A percentile compares a stretch with the other conserved stretches of the same genome.
Evolutionary conservation across 1,140 invertebrate species (phyloP).

Genomic region (Cydia pomonella): DNA sequence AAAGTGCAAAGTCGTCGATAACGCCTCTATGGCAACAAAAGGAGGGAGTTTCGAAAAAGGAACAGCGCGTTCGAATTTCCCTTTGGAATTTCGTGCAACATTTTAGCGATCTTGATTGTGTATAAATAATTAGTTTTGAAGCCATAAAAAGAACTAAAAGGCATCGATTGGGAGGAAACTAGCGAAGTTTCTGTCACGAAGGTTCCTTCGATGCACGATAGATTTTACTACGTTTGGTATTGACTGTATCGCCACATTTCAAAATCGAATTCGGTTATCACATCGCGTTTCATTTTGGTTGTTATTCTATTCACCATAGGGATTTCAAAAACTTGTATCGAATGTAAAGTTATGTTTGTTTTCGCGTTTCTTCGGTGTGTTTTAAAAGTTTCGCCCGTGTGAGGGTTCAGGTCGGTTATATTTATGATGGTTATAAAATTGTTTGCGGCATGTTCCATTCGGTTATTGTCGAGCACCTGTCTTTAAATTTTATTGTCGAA

Average conservation of each 20-base stretch:
- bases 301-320: slow-evolving; percentile 30
- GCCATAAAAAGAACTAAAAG: slow-evolving; percentile 64
- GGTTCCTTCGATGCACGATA: slow-evolving; percentile 70
- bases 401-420: slow-evolving; percentile 59
- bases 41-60: slow-evolving; percentile 64
- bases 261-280: slow-evolving; percentile 29
- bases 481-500: slow-evolving; percentile 53
- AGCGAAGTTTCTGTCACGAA: slow-evolving; percentile 72
- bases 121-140: slow-evolving; percentile 68
- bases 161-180: slow-evolving; percentile 72
- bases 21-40: slow-evolving; percentile 65
- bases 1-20: slow-evolving; percentile 70
- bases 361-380: slow-evolving; percentile 50
- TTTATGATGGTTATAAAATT: slow-evolving; percentile 72
- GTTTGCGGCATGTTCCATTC: slow-evolving; percentile 64
- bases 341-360: slow-evolving; percentile 36
- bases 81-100: slow-evolving; percentile 49
- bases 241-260: slow-evolving; percentile 46
- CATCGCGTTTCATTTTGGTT: slow-evolving; percentile 36
- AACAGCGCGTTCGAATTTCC: slow-evolving; percentile 51
- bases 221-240: slow-evolving; percentile 62
- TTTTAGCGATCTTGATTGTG: slow-evolving; percentile 52
- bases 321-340: neutral
- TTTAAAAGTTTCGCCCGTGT: slow-evolving; percentile 66
- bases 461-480: slow-evolving; percentile 61